Base-by-base conservation (phyloP, 92 coral and sea anemone genomes). In the Scolanthus callimorphus region DNA sequence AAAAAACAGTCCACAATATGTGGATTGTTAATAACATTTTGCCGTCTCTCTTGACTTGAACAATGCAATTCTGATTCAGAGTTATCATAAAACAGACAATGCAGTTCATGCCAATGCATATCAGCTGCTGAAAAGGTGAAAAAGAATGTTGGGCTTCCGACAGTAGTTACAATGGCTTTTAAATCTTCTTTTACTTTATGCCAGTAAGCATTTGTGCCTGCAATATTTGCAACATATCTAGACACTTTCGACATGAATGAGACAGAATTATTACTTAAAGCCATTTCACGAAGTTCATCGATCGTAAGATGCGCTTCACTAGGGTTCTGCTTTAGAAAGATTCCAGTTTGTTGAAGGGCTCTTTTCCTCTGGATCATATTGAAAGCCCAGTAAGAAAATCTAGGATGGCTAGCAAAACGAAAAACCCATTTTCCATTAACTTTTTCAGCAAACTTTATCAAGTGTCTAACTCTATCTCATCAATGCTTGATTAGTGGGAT, bases 1-100 rank as follows among this genome's bases (percentile, higher is more conserved):
- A 81, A 86, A 82, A 76, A 85, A 77, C 94, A 81, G 63, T 81
- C 81, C 4, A 82, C 89, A 69, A 82, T 62, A 48, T 82, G 79
- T 28, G 89, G 84, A 65, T 82, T 82, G 60, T 70, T 58, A 37
- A 82, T 82, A 17, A 76, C 79, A 76, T 63, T 69, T 29, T 76
- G 79, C 43, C 83, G 62, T 56, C 82, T 83, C 46, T 44, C 73
- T 34, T 71, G 73, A 72, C 78, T 74, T 60, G 69, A 53, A 15
- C 39, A 45, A 47, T 37, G 68, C 38, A 25, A 39, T 39, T 49
- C 25, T 27, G 39, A 41, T 20, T 43, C 47, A 62, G 71, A 79
- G 20, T 69, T 47, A 27, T 58, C 54, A n/a, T n/a, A n/a, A n/a
- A n/a, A n/a, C n/a, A n/a, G n/a, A n/a, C n/a, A n/a, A 63, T 69